phyloP scores from a whole-genome alignment of 2,888 invertebrate genomes.

The Drosophila imparisetae region DNA sequence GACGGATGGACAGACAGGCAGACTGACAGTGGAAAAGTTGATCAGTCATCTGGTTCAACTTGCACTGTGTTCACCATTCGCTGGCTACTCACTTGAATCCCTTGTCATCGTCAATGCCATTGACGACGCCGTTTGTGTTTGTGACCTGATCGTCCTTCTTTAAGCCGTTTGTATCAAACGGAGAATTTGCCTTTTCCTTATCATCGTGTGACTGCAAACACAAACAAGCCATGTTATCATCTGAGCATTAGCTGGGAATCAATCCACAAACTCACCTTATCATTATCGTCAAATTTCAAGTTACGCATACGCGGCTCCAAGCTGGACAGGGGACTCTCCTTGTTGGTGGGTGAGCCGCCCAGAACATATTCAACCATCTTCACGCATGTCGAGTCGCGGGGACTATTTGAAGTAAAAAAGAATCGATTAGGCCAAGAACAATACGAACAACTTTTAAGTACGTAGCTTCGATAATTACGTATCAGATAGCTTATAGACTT shows the following conservation, averaged over 20 bases:
- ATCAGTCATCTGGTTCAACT: conserved; percentile 25
- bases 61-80: neutral
- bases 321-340: conserved; percentile 87
- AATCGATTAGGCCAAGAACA: neutral
- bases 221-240: neutral
- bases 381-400: conserved; percentile 94
- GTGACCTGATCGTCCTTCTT: conserved; percentile 86
- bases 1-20: conserved; percentile 13
- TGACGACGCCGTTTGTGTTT: conserved; percentile 87
- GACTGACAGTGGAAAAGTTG: conserved; percentile 24
- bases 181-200: conserved; percentile 86
- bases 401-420: conserved; percentile 86
- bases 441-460: neutral
- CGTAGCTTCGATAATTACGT: neutral
- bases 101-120: conserved; percentile 94
- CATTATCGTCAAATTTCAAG: conserved; percentile 87
- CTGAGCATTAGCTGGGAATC: neutral
- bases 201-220: conserved; percentile 85
- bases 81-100: conserved; percentile 92
- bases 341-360: conserved; percentile 94
- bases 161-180: conserved; percentile 85
- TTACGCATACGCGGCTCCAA: conserved; percentile 88
- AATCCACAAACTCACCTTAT: conserved; percentile 81
- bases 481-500: neutral
- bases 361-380: conserved; percentile 99